A percentile compares a stretch with the other conserved stretches of the same genome.
phyloP scores from a whole-genome alignment of 2,888 invertebrate species.

The Campopleginae sp. region DNA sequence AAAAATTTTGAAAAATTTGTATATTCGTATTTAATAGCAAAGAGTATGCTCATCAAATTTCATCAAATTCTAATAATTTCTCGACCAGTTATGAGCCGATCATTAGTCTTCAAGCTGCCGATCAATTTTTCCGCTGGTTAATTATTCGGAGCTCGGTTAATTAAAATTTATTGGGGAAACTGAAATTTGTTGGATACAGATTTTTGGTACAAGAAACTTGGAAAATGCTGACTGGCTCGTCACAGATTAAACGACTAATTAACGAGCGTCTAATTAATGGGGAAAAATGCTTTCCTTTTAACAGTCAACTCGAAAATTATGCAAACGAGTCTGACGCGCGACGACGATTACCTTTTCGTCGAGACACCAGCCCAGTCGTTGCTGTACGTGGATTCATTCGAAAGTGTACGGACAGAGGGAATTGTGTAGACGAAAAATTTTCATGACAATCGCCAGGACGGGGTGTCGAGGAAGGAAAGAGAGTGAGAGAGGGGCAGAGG shows the following conservation, averaged over 20 bases:
- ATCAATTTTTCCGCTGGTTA: no score
- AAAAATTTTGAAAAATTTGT: no score
- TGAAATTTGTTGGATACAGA: not conserved
- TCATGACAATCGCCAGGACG: slow-evolving; percentile 64
- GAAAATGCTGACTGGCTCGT: not conserved
- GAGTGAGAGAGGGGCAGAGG: not conserved
- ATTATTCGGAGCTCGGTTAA: no score
- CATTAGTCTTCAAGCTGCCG: no score
- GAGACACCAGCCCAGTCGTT: slow-evolving; percentile 6
- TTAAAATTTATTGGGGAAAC: no score
- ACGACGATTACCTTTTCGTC: slow-evolving; percentile 30
- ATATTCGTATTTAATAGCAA: no score
- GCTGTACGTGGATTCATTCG: not conserved
- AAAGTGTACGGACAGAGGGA: not conserved
- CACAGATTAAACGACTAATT: no score
- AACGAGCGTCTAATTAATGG: no score
- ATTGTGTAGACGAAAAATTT: slow-evolving; percentile 50
- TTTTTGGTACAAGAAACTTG: not conserved
- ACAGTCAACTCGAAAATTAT: not conserved
- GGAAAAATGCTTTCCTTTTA: not conserved
- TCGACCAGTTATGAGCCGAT: no score
- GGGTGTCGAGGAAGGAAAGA: slow-evolving; percentile 64
- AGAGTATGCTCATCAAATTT: no score
- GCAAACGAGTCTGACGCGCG: slow-evolving; percentile 36
- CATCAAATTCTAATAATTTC: no score